These are phyloP conservation scores for Chrysogorgia sp. DNA, from an alignment of 92 coral and sea anemone species.

Conservation along the genomic window DNA sequence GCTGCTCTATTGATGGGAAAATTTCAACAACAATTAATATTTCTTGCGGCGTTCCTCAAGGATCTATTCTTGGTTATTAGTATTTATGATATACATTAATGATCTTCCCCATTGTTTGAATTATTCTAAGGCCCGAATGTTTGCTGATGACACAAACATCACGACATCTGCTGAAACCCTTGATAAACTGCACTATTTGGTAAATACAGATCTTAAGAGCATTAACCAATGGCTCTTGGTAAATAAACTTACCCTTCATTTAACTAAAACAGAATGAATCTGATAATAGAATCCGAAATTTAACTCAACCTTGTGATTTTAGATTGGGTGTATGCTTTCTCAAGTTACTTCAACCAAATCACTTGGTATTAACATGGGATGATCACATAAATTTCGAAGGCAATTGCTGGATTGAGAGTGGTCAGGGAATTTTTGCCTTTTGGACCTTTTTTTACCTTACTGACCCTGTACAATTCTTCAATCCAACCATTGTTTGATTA, in stretches of 20 bases:
- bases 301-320: neutral
- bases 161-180: neutral
- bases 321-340: too few species aligned
- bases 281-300: neutral
- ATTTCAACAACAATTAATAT: neutral
- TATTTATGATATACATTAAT: conserved; percentile 2
- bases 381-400: too few species aligned
- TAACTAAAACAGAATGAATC: conserved; percentile 21
- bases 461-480: too few species aligned
- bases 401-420: too few species aligned
- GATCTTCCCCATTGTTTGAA: conserved; percentile 15
- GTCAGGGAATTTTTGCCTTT: too few species aligned
- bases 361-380: too few species aligned
- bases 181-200: neutral
- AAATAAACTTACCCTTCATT: neutral
- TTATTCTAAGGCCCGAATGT: conserved; percentile 4
- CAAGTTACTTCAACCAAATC: too few species aligned
- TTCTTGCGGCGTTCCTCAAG: conserved; percentile 24
- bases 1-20: neutral
- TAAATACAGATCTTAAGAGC: neutral
- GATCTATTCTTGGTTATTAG: conserved; percentile 6
- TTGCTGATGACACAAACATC: conserved; percentile 20
- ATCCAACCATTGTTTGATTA: too few species aligned
- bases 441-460: too few species aligned
- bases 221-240: conserved; percentile 9